Base-by-base conservation (phyloP, 1,140 invertebrate species). In the Camponotus floridanus region DNA sequence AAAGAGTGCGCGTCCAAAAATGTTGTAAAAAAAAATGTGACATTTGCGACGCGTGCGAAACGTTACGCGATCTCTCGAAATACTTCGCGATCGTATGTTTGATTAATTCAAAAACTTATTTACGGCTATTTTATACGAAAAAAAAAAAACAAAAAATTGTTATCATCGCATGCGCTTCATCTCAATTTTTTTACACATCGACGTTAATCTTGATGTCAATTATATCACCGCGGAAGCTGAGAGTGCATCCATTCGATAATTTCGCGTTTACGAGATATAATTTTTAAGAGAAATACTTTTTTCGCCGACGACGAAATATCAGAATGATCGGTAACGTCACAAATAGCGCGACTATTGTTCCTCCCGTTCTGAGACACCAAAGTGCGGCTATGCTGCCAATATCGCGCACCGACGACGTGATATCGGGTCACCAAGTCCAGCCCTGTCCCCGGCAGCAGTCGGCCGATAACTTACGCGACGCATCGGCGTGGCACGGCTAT, bases 381-480 rank as follows among this genome's bases (percentile, higher is more conserved):
- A 74, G 36, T 80, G 89, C 85, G 90, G 90, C 86, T 33, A 21
- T 71, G 87, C 83, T 92, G 91, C 88, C 90, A 92, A 92, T 92
- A 92, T 92, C 88, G 88, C 67, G 13, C 15, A 76, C 80, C 83
- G 86, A 88, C 62, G 84, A 76, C 80, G 80, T 86, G 65, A 93
- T 91, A 92, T 87, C 91, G 90, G 92, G 91, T 92, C 92, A 92
- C 90, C 83, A 88, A 89, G 84, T 85, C 74, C 80, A 76, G 68
- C 68, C 83, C 89, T 92, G 91, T 88, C 83, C 64, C 89, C 88
- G 92, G 87, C 92, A 92, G 87, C 59, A 92, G 87, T 36, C 86
- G 76, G 86, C 88, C 76, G 91, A 94, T 94, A 94, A 93, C 91
- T 94, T 91, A 92, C 84, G 88, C 88, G 89, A 89, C 88, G 88